phyloP scores from a whole-genome alignment of 2,888 invertebrate genomes.

The Hirtodrosophila duncani region DNA sequence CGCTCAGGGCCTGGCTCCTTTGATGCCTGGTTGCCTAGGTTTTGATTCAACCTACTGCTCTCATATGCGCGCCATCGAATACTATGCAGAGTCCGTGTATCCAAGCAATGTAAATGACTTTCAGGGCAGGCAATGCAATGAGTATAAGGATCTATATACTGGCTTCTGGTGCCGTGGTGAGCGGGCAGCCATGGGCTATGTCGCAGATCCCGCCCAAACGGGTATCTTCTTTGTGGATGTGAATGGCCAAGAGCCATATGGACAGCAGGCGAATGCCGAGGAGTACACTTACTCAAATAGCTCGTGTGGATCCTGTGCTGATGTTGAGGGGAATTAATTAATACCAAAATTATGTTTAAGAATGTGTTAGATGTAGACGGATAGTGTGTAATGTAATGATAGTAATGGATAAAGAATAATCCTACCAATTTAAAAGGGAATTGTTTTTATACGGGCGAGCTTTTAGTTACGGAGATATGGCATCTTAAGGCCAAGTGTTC shows the following conservation, averaged over 20 bases:
- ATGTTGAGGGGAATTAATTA: too few relatives aligned
- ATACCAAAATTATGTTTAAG: too few relatives aligned
- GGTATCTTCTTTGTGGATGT: constrained; percentile 36
- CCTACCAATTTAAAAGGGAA: too few relatives aligned
- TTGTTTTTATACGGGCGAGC: too few relatives aligned
- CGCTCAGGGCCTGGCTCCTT: constrained; percentile 59
- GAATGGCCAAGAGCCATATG: constrained; percentile 26
- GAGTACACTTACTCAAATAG: constrained; percentile 7
- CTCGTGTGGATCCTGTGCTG: constrained; percentile 25
- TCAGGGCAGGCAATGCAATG: constrained; percentile 40
- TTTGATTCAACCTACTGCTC: constrained; percentile 48
- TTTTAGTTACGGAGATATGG: too few relatives aligned
- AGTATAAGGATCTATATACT: constrained; percentile 2
- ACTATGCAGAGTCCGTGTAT: constrained; percentile 66
- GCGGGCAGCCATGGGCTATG: constrained; percentile 26
- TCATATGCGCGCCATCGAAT: constrained; percentile 64
- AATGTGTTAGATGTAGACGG: too few relatives aligned
- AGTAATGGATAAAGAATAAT: too few relatives aligned
- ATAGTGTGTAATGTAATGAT: too few relatives aligned
- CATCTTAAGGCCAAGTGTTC: too few relatives aligned
- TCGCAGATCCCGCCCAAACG: constrained; percentile 2
- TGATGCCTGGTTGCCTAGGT: constrained; percentile 56
- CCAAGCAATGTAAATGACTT: constrained; percentile 65
- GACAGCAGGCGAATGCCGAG: constrained; percentile 14
- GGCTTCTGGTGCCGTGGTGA: constrained; percentile 1